Evolutionary conservation across 2,113 vertebrate genomes (phyloP).

Genomic region (Heloderma charlesbogerti): DNA sequence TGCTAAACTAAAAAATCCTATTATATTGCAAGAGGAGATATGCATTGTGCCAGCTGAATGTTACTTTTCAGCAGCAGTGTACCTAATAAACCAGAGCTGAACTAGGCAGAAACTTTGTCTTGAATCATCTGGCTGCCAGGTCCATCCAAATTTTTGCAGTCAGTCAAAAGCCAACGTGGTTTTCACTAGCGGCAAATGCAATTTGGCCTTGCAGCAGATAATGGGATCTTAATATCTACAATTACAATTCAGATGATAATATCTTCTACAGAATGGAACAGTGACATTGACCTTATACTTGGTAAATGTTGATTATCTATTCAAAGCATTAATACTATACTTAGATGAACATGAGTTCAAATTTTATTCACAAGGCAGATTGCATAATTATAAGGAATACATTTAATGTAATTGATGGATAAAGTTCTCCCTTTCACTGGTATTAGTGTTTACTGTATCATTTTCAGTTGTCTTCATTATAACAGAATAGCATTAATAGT

Average conservation of each 20-base stretch:
- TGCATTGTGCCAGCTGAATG: not conserved
- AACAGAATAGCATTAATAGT: not conserved
- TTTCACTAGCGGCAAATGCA: slow-evolving; percentile 10
- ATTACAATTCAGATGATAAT: not conserved
- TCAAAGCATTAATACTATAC: not conserved
- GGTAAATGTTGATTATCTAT: not conserved
- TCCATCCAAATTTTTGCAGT: not conserved
- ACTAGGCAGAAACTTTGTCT: not conserved
- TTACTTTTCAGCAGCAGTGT: not conserved
- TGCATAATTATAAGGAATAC: not conserved
- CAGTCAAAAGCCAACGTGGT: not conserved
- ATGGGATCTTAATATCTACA: not conserved
- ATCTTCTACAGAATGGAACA: not conserved
- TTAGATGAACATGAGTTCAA: not conserved
- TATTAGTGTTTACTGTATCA: slow-evolving; percentile 19
- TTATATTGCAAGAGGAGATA: not conserved
- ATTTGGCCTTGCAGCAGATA: not conserved
- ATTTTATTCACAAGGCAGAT: not conserved
- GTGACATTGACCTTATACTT: not conserved
- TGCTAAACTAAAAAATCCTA: not conserved
- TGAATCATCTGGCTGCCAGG: not conserved
- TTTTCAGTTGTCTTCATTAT: not conserved
- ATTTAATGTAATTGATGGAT: not conserved
- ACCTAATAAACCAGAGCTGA: not conserved
- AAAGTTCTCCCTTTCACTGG: not conserved